A percentile compares a stretch with the other conserved stretches of the same genome.
These are phyloP conservation scores for Acanthopleura granulata DNA, from an alignment of 2,888 invertebrate species.

Conservation along the genomic window DNA sequence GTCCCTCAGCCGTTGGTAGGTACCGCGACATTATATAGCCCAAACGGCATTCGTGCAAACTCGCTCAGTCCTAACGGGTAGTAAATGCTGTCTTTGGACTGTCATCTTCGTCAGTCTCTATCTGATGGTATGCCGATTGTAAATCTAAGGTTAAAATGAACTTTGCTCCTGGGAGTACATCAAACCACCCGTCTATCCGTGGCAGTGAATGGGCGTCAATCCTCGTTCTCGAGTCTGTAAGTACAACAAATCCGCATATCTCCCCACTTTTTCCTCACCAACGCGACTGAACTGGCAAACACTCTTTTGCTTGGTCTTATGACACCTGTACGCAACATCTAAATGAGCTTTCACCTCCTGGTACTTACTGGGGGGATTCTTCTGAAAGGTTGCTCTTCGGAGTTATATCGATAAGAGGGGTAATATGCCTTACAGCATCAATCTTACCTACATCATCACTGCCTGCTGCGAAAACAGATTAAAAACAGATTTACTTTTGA, in stretches of 20 bases:
- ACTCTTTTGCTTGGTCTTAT: background rate
- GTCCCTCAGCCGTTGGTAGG: conserved; percentile 27
- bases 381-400: background rate
- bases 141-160: background rate
- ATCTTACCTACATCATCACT: background rate
- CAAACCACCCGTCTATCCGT: background rate
- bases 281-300: background rate
- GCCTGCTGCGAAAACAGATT: background rate
- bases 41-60: conserved; percentile 27
- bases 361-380: background rate
- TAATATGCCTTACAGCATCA: background rate
- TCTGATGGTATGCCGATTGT: background rate
- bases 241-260: background rate
- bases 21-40: conserved; percentile 23
- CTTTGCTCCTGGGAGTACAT: background rate
- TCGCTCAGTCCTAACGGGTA: conserved; percentile 27
- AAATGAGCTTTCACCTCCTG: background rate
- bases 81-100: background rate
- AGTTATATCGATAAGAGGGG: background rate
- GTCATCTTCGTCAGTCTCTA: background rate
- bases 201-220: background rate
- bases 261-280: background rate
- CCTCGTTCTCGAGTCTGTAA: background rate
- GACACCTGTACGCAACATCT: background rate
- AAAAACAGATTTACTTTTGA: background rate